These are phyloP conservation scores for Pelecanoides urinatrix DNA, from an alignment of 2,113 vertebrate species.

Conservation along the genomic window DNA sequence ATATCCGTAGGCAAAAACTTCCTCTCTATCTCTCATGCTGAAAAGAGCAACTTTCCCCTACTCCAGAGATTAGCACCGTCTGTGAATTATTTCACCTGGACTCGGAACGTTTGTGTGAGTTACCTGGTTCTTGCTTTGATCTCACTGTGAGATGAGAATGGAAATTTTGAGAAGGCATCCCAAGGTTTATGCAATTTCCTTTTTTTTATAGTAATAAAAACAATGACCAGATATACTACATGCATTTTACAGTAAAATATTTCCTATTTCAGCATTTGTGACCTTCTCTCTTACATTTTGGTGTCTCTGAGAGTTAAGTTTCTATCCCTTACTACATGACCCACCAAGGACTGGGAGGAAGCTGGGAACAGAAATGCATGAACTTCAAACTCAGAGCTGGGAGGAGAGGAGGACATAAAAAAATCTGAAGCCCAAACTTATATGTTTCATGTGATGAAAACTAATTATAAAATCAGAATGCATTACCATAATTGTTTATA, in stretches of 20 bases:
- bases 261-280: not conserved
- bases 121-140: not conserved
- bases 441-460: slow-evolving; percentile 48
- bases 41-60: not conserved
- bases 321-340: not conserved
- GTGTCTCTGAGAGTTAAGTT: not conserved
- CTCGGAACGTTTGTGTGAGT: not conserved
- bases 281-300: not conserved
- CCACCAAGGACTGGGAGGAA: not conserved
- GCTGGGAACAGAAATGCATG: not conserved
- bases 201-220: not conserved
- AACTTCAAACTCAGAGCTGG: slow-evolving; percentile 1
- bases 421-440: slow-evolving; percentile 9
- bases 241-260: not conserved
- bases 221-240: not conserved
- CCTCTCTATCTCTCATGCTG: not conserved
- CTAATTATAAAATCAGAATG: slow-evolving; percentile 69
- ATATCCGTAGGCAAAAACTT: not conserved
- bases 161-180: not conserved
- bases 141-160: not conserved
- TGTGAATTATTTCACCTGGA: not conserved
- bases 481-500: slow-evolving; percentile 74
- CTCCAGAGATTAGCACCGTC: not conserved
- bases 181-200: not conserved
- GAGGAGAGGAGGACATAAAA: not conserved